Evolutionary conservation across 2,797 vertebrate genomes (phyloP), one percentile per base, ranked within the genome.

Genomic region (Hypotaenidia okinawae): DNA sequence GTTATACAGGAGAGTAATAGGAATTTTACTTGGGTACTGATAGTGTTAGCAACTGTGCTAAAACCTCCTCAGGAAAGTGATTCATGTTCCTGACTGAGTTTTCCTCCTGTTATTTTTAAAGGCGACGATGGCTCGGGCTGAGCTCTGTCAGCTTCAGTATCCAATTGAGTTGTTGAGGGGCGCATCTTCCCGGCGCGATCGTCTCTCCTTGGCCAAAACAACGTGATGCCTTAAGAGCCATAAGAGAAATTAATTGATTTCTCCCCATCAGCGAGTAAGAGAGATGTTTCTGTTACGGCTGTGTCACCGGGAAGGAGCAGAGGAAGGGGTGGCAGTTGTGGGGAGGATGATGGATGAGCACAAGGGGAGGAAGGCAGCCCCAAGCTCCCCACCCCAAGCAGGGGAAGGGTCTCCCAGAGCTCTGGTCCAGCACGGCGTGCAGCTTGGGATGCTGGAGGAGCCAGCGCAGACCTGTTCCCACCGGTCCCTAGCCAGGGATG

Each of bases 221-320:
- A 97, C 92, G 57, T 95, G 97, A 97, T 96, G 97, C 95, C 96
- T 97, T 96, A 95, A 88, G 93, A 91, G 84, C 11, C 35, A 94
- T 97, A 93, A 97, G 96, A 97, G 95, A 97, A 97, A 97, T 97
- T 97, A 97, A 98, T 97, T 97, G 98, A 97, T 98, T 98, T 98
- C 88, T 97, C 76, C 96, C 98, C 97, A 94, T 95, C 95, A 82
- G 93, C 86, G 95, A 87, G 57, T 68, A 89, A 93, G 95, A 91
- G 95, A 87, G 59, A 57, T 63, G 47, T 74, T 96, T 96, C 94
- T 95, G 95, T 95, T 79, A 87, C 22, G 68, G 75, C 88, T 13
- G 81, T 30, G 32, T 33, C 64, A 83, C 90, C 45, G 24, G 13
- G 89, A 84, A 94, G 84, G 54, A 76, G 72, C 11, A 3, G 64